phyloP scores from a whole-genome alignment of 2,888 invertebrate genomes.

The Acleris holmiana region DNA sequence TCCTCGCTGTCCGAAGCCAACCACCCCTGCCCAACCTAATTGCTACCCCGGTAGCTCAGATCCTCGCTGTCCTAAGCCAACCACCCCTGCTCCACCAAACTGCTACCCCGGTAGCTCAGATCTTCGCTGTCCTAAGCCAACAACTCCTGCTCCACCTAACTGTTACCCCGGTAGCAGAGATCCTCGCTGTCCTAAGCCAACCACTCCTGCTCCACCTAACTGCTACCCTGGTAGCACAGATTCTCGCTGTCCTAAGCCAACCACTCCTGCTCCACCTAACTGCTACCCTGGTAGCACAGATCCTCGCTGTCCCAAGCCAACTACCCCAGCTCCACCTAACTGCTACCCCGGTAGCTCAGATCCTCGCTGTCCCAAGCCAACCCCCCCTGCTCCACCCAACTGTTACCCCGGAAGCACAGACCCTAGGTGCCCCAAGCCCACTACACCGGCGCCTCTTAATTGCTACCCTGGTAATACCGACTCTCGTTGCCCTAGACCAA shows the following conservation, averaged over 20 bases:
- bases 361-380: slow-evolving; percentile 48
- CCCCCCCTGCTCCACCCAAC: slow-evolving; percentile 35
- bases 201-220: slow-evolving; percentile 44
- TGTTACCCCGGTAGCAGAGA: slow-evolving; percentile 60
- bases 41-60: slow-evolving; percentile 55
- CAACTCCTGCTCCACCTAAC: slow-evolving; percentile 45
- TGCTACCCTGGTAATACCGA: slow-evolving; percentile 44
- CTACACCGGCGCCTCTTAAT: slow-evolving; percentile 47
- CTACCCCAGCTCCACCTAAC: slow-evolving; percentile 40
- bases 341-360: slow-evolving; percentile 56
- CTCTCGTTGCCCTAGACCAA: slow-evolving; percentile 51
- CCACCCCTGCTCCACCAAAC: slow-evolving; percentile 42
- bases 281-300: slow-evolving; percentile 49
- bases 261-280: slow-evolving; percentile 43
- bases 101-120: slow-evolving; percentile 47
- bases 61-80: slow-evolving; percentile 49
- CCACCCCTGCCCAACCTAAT: slow-evolving; percentile 44
- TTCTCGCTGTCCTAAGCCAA: slow-evolving; percentile 48
- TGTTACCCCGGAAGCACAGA: slow-evolving; percentile 54
- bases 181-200: slow-evolving; percentile 45
- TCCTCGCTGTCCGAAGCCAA: slow-evolving; percentile 44
- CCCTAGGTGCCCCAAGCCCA: slow-evolving; percentile 53
- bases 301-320: slow-evolving; percentile 50
- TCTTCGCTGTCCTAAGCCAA: slow-evolving; percentile 46
- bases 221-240: slow-evolving; percentile 45